A percentile compares a stretch with the other conserved stretches of the same genome.
These are phyloP conservation scores for Bombus sibiricus DNA, from an alignment of 1,140 invertebrate species.

Conservation along the genomic window DNA sequence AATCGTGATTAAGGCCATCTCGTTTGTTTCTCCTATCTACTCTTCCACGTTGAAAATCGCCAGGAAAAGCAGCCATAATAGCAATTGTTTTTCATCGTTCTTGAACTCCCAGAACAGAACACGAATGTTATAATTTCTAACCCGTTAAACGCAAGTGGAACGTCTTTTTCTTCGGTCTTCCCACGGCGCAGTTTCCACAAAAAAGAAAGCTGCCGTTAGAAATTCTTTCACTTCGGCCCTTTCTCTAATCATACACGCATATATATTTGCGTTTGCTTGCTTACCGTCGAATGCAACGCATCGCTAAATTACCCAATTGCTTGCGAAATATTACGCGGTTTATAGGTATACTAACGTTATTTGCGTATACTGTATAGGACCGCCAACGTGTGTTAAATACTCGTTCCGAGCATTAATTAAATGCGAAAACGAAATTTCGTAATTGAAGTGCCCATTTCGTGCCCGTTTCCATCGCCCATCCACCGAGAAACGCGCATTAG, in stretches of 20 bases:
- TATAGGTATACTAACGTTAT: neutral
- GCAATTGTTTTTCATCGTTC: constrained; percentile 19
- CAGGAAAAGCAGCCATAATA: neutral
- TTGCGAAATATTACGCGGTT: constrained; percentile 9
- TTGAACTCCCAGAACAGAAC: neutral
- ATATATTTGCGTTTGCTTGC: neutral
- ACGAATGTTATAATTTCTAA: neutral
- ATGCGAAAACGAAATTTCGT: constrained; percentile 10
- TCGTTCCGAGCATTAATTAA: neutral
- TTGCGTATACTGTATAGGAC: neutral
- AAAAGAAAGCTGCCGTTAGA: neutral
- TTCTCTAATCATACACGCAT: neutral
- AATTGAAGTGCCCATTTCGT: constrained; percentile 1
- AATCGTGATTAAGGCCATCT: constrained; percentile 44
- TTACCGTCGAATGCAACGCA: neutral
- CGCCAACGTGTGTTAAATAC: no score
- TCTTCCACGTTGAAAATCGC: neutral
- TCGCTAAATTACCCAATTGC: constrained; percentile 11
- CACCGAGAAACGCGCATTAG: neutral
- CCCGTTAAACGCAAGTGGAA: neutral
- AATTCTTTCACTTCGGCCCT: neutral
- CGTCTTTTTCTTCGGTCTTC: neutral
- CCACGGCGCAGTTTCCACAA: constrained; percentile 30
- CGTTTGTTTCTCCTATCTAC: neutral
- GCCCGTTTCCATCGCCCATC: neutral